Evolutionary conservation across 2,888 invertebrate species (phyloP), one percentile per base, ranked within the genome.

Genomic region (Griposia aprilina): DNA sequence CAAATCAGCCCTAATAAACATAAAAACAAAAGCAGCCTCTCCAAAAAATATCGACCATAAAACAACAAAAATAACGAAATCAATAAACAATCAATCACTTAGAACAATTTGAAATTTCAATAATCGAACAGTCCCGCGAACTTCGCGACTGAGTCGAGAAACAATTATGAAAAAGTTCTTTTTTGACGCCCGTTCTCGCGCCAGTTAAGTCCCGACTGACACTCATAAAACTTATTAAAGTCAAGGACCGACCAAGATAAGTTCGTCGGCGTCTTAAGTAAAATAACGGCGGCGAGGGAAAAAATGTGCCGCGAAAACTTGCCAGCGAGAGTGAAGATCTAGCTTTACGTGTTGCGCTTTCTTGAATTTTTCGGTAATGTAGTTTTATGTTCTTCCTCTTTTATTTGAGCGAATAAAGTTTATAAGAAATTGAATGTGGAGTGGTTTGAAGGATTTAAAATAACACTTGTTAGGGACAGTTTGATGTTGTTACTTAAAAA

Each of bases 181-280:
- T 95, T 94, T 94, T 93, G 93, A 92, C 93, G 94, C 93, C 93
- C 94, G 95, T 96, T 95, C 95, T 93, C 96, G 94, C 94, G 94
- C 94, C 96, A 94, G 96, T 96, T 96, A 95, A 95, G 95, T 95
- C 95, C 92, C 95, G 95, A 94, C 96, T 95, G 96, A 96, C 96
- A 95, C 96, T 96, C 96, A 96, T 96, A 96, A 96, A 96, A 97
- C 96, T 97, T 96, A 96, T 96, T 96, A 96, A 96, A 96, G 96
- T 96, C 96, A 96, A 96, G 96, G 96, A 96, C 96, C 95, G 95
- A 93, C 95, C 95, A 95, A 96, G 96, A 96, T 96, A 96, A 96
- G 95, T 96, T 97, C 94, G 93, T 93, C 95, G 91, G 93, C 93
- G 95, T 95, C 96, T 96, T 96, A 96, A 96, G 96, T 97, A 96